phyloP scores from a whole-genome alignment of 2,888 invertebrate species.

The Conchocele bisecta region DNA sequence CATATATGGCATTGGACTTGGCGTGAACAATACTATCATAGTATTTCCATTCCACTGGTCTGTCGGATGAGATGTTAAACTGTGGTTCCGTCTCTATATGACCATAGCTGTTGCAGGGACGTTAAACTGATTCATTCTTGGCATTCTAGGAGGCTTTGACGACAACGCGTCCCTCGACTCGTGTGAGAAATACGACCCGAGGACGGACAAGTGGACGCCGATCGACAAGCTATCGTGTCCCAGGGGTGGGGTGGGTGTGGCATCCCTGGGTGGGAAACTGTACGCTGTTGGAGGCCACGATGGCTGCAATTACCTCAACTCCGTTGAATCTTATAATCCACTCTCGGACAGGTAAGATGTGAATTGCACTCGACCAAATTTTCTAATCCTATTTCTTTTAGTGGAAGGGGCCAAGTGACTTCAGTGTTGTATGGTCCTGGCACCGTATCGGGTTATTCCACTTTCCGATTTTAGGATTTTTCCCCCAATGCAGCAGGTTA shows the following conservation, averaged over 20 bases:
- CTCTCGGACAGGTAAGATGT: slow-evolving; percentile 82
- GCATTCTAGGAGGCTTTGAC: slow-evolving; percentile 83
- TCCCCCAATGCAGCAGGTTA: too few relatives aligned
- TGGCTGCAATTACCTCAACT: slow-evolving; percentile 83
- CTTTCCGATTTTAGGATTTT: too few relatives aligned
- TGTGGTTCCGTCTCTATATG: too few relatives aligned
- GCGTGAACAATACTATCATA: too few relatives aligned
- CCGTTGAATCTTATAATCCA: slow-evolving; percentile 84
- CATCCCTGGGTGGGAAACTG: slow-evolving; percentile 80
- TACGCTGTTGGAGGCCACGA: slow-evolving; percentile 85
- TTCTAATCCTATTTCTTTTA: too few relatives aligned
- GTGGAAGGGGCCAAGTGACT: too few relatives aligned
- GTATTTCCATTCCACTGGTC: too few relatives aligned
- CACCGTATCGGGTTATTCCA: too few relatives aligned
- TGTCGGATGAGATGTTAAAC: too few relatives aligned
- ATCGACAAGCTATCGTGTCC: slow-evolving; percentile 81
- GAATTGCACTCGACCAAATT: too few relatives aligned
- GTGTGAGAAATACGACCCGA: slow-evolving; percentile 83
- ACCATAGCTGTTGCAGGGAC: slow-evolving; percentile 42
- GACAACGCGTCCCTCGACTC: slow-evolving; percentile 84
- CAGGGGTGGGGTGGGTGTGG: slow-evolving; percentile 83
- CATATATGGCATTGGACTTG: too few relatives aligned
- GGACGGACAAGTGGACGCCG: slow-evolving; percentile 79
- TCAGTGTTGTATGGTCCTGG: too few relatives aligned
- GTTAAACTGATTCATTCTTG: not conserved